Evolutionary conservation across 2,797 vertebrate genomes (phyloP).

Genomic region (Gymnoscopelus braueri): DNA sequence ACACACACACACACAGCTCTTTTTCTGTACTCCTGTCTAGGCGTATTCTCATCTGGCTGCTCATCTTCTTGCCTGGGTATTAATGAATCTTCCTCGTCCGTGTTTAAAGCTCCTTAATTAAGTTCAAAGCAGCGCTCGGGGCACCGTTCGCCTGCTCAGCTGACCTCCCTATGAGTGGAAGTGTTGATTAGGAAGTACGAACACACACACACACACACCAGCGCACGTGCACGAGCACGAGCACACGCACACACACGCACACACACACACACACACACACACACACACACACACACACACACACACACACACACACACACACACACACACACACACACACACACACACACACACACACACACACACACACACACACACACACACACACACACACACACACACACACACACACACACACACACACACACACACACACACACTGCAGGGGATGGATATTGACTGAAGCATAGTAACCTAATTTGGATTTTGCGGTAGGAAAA

Average conservation of each 20-base stretch:
- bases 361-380: too few relatives aligned
- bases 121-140: slow-evolving; percentile 82
- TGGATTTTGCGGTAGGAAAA: slow-evolving; percentile 60
- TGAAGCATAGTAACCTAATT: slow-evolving; percentile 68
- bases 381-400: too few relatives aligned
- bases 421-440: slow-evolving; percentile 56
- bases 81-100: slow-evolving; percentile 81
- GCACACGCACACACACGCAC: too few relatives aligned
- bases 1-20: too few relatives aligned
- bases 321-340: slow-evolving; percentile 55
- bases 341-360: too few relatives aligned
- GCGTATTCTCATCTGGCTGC: slow-evolving; percentile 66
- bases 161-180: slow-evolving; percentile 80
- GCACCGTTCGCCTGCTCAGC: slow-evolving; percentile 71
- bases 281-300: neutral
- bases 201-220: too few relatives aligned
- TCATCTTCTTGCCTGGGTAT: slow-evolving; percentile 77
- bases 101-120: slow-evolving; percentile 86
- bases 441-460: slow-evolving; percentile 77
- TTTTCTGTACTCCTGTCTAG: too few relatives aligned
- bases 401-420: slow-evolving; percentile 1
- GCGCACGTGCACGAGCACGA: too few relatives aligned
- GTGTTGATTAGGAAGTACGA: slow-evolving; percentile 83
- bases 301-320: neutral
- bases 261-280: too few relatives aligned